Evolutionary conservation across 2,113 vertebrate genomes (phyloP).

Genomic region (Gila orcuttii): DNA sequence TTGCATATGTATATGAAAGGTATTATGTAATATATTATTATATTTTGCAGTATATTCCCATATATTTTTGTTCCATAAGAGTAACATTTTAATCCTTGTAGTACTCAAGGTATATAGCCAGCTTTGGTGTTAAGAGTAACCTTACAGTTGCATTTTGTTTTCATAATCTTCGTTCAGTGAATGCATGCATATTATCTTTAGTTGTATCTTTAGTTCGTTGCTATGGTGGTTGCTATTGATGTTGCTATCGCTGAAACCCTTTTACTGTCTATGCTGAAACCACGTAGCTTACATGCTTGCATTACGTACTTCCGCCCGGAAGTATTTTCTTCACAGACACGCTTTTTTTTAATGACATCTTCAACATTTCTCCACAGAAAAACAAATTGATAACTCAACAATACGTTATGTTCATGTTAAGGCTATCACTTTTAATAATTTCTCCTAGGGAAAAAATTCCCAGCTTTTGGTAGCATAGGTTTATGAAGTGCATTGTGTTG

Average conservation of each 20-base stretch:
- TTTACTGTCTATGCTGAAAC: too few species aligned
- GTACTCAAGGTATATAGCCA: too few species aligned
- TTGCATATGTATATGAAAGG: too few species aligned
- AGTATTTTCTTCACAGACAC: not conserved
- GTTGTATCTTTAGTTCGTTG: not conserved
- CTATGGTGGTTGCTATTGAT: not conserved
- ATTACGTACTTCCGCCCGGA: not conserved
- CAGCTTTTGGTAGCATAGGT: not conserved
- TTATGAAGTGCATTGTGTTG: not conserved
- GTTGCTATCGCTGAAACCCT: not conserved
- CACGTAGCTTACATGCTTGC: not conserved
- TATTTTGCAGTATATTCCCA: too few species aligned
- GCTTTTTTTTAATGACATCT: not conserved
- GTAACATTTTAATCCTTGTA: too few species aligned
- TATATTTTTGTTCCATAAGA: too few species aligned
- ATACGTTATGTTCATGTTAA: not conserved
- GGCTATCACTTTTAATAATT: not conserved
- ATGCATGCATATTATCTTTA: not conserved
- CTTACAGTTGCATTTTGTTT: too few species aligned
- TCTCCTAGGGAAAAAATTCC: not conserved
- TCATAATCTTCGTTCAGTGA: too few species aligned
- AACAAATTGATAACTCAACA: not conserved
- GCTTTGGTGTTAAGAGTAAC: too few species aligned
- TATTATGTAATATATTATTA: too few species aligned
- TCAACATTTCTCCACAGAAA: not conserved